Conservation (phyloP, 2,797 vertebrate species). For the Ctenochaetus hawaiiensis region DNA sequence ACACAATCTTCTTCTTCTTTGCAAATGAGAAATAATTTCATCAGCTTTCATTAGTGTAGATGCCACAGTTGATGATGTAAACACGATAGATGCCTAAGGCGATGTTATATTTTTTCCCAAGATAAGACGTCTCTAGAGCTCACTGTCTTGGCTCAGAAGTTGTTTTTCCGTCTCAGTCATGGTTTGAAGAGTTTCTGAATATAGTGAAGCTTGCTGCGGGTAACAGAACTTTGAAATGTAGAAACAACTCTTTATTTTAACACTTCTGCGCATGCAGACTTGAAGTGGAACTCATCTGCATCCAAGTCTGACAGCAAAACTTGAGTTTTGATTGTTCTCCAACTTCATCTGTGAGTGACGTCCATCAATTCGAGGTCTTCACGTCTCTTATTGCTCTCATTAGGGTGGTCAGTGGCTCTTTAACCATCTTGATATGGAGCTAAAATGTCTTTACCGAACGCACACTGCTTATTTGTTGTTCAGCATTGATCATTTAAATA, state of each 20-base stretch:
- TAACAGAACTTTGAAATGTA: conserved; percentile 69
- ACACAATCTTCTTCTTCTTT: conserved; percentile 29
- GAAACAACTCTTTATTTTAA: conserved; percentile 65
- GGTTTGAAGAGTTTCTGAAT: conserved; percentile 78
- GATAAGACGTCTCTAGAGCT: conserved; percentile 70
- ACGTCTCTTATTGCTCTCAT: conserved; percentile 33
- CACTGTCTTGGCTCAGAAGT: conserved; percentile 64
- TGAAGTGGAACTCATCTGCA: conserved; percentile 48
- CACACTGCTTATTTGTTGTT: conserved; percentile 3
- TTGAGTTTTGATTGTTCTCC: conserved; percentile 18
- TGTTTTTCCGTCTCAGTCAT: conserved; percentile 64
- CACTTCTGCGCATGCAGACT: conserved; percentile 50
- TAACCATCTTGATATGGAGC: conserved; percentile 3
- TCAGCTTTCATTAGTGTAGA: conserved; percentile 70
- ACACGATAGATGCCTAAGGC: conserved; percentile 67
- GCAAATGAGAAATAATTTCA: conserved; percentile 70
- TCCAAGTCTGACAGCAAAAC: conserved; percentile 46
- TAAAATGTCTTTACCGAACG: conserved; percentile 10
- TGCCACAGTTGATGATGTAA: conserved; percentile 76
- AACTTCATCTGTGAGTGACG: conserved; percentile 44
- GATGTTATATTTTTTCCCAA: conserved; percentile 48
- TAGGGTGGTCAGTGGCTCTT: conserved; percentile 12
- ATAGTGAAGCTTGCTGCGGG: conserved; percentile 69
- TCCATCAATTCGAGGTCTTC: conserved; percentile 36
- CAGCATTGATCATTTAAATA: conserved; percentile 28